phyloP scores from a whole-genome alignment of 2,888 invertebrate species.

The Frankliniella intonsa region DNA sequence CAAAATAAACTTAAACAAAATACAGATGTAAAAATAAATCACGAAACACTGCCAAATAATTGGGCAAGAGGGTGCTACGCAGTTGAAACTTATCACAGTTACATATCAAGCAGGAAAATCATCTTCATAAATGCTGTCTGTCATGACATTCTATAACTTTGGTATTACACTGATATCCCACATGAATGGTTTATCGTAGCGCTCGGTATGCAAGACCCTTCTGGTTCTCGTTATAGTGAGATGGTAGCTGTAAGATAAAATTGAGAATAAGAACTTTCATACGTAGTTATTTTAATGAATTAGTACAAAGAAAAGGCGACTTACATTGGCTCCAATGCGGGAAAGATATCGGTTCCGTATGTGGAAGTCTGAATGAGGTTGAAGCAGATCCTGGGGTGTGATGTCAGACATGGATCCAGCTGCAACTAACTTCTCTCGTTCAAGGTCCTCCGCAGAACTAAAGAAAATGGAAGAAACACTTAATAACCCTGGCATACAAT shows the following conservation, averaged over 20 bases:
- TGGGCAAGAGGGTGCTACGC: neutral
- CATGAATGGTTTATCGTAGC: neutral
- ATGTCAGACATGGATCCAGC: conserved; percentile 50
- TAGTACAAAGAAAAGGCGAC: conserved; percentile 36
- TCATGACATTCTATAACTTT: neutral
- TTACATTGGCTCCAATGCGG: conserved; percentile 57
- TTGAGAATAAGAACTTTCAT: neutral
- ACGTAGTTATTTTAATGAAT: neutral
- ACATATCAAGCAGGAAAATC: conserved; percentile 14
- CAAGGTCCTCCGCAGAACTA: conserved; percentile 49
- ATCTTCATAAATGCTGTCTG: neutral
- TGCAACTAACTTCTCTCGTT: conserved; percentile 52
- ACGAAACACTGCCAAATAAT: neutral
- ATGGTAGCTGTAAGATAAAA: neutral
- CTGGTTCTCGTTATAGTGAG: neutral
- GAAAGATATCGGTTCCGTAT: conserved; percentile 59
- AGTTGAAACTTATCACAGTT: conserved; percentile 23
- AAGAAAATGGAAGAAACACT: neutral
- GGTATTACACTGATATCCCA: neutral
- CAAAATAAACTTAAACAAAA: conserved; percentile 21
- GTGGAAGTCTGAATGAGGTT: conserved; percentile 54
- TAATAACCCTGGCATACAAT: conserved; percentile 16
- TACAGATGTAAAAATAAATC: conserved; percentile 4
- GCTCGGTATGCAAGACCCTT: conserved; percentile 13
- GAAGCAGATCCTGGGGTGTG: conserved; percentile 49